Evolutionary conservation across 2,113 vertebrate species (phyloP), one percentile per base, ranked within the genome.

Genomic region (Anas platyrhynchos): DNA sequence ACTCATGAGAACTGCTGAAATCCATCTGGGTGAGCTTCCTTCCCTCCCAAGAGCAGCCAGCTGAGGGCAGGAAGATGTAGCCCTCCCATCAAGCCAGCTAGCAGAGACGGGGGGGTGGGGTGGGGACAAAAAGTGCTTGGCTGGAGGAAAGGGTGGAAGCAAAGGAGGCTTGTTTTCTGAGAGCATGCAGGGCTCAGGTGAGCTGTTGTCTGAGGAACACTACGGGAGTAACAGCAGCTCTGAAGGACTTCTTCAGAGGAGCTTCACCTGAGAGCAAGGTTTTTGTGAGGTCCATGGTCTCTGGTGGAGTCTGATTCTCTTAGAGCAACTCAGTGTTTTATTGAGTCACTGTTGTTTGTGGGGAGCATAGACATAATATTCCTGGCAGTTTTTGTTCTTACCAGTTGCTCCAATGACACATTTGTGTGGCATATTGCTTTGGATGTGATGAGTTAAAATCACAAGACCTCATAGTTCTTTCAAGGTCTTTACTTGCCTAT

Each of bases 1-100:
- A 97, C 98, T 98, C 97, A 97, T 96, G 97, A 98, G 98, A 97
- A 97, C 96, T 92, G 91, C 97, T 98, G 95, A 96, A 98, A 98
- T 97, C 97, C 96, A 98, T 98, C 96, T 98, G 97, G 94, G 94
- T 96, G 94, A 96, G 89, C 94, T 97, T 97, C 89, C 89, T 96
- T 97, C 94, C 95, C 96, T 96, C 96, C 93, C 93, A 96, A 95
- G 76, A 96, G 93, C 93, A 96, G 94, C 96, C 94, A 97, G 96
- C 93, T 96, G 96, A 96, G 90, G 84, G 88, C 93, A 96, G 84
- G 94, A 94, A 88, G 91, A 97, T 66, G 88, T 73, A 94, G 83
- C 58, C 87, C 90, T 95, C 73, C 44, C 46, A 0, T 86, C 86
- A 94, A 91, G 43, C 78, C 63, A 16, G 22, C 31, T 56, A 69